Evolutionary conservation across 2,113 vertebrate species (phyloP).

Genomic region (Stegastes partitus): DNA sequence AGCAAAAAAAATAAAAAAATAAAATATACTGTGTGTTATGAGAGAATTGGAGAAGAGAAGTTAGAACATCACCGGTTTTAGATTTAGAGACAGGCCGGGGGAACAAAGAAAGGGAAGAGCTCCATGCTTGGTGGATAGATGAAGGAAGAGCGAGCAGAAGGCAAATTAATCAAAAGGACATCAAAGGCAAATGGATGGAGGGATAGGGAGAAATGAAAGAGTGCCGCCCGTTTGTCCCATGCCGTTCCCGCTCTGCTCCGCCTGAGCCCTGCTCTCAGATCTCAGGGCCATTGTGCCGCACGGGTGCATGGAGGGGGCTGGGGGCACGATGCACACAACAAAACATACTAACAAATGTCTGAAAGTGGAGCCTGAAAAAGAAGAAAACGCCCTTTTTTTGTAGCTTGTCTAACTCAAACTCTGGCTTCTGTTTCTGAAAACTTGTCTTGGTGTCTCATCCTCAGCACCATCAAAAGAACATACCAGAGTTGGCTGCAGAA

Average conservation of each 20-base stretch:
- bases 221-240: constrained; percentile 76
- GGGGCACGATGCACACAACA: constrained; percentile 52
- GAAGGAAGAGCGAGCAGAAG: constrained; percentile 66
- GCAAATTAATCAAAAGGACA: constrained; percentile 83
- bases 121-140: constrained; percentile 46
- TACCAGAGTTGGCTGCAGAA: constrained; percentile 23
- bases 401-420: not conserved
- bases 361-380: constrained; percentile 1
- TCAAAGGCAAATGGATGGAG: constrained; percentile 76
- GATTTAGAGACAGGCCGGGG: constrained; percentile 14
- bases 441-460: not conserved
- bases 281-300: constrained; percentile 73
- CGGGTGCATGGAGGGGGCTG: constrained; percentile 69
- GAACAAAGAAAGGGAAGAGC: constrained; percentile 17
- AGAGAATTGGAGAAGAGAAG: not conserved
- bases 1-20: not conserved
- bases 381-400: constrained; percentile 18
- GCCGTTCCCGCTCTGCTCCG: constrained; percentile 71
- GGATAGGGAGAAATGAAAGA: constrained; percentile 75
- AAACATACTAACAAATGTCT: constrained; percentile 42
- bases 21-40: not conserved
- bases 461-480: constrained; percentile 26
- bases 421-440: not conserved
- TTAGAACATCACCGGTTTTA: constrained; percentile 9
- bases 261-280: constrained; percentile 78